These are phyloP conservation scores for Hirtodrosophila confusa DNA, from an alignment of 2,888 invertebrate genomes.

Conservation along the genomic window DNA sequence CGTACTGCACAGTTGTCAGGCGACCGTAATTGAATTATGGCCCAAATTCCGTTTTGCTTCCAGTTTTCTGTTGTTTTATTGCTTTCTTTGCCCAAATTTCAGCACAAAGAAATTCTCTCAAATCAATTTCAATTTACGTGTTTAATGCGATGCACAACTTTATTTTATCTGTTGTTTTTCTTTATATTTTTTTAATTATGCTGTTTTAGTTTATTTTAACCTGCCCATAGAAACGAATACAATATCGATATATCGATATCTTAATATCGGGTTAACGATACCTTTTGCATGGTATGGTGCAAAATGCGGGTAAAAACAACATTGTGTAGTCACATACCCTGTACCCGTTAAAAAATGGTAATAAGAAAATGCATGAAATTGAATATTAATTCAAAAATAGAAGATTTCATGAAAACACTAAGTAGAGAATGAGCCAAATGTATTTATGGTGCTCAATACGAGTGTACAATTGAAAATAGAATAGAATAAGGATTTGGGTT, in stretches of 20 bases:
- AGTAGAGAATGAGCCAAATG: too few relatives aligned
- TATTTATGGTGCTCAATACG: too few relatives aligned
- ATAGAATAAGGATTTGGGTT: too few relatives aligned
- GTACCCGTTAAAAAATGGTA: too few relatives aligned
- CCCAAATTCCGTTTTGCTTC: conserved; percentile 17
- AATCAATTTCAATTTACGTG: conserved; percentile 4
- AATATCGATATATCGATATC: conserved; percentile 37
- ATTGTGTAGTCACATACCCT: too few relatives aligned
- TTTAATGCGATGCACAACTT: conserved; percentile 12
- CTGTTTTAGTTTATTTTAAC: conserved; percentile 30
- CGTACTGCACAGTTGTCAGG: conserved; percentile 40
- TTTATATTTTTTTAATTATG: conserved; percentile 47
- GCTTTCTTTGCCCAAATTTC: neutral
- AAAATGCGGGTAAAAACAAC: neutral
- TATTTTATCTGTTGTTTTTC: conserved; percentile 39
- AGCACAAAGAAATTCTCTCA: conserved; percentile 8
- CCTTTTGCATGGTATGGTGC: conserved; percentile 7
- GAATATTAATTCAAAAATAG: too few relatives aligned
- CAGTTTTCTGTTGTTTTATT: conserved; percentile 1
- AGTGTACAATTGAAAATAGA: too few relatives aligned
- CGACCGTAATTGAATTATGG: conserved; percentile 58
- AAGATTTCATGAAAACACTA: too few relatives aligned
- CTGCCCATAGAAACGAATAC: conserved; percentile 27
- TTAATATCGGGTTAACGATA: conserved; percentile 7
- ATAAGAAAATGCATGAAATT: too few relatives aligned